Conservation (phyloP, 1,140 invertebrate genomes). For the Rhopalosiphum padi region DNA sequence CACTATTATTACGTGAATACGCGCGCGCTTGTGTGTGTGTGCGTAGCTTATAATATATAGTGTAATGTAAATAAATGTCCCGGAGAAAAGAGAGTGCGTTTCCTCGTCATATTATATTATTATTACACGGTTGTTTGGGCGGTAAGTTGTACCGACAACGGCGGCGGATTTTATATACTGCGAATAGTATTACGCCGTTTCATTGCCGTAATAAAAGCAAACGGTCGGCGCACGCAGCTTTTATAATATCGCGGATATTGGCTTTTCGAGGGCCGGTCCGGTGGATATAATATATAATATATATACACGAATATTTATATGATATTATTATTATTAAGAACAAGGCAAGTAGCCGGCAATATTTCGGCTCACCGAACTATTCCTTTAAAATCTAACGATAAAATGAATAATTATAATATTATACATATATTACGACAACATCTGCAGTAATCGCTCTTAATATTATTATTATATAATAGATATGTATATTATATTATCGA, state of each 20-base stretch:
- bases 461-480: neutral
- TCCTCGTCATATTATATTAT: neutral
- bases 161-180: neutral
- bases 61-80: slow-evolving; percentile 11
- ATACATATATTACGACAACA: neutral
- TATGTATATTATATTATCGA: neutral
- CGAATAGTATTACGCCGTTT: neutral
- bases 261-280: neutral
- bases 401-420: neutral
- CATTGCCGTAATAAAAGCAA: neutral
- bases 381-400: neutral
- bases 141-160: neutral
- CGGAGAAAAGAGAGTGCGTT: slow-evolving; percentile 5
- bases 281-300: neutral
- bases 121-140: neutral
- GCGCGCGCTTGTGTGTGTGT: neutral
- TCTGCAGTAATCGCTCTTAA: neutral
- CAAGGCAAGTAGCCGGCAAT: no score
- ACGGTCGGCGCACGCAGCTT: neutral
- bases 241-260: neutral
- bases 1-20: neutral
- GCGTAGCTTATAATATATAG: neutral
- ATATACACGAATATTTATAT: neutral
- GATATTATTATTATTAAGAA: neutral
- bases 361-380: neutral